A percentile compares a stretch with the other conserved stretches of the same genome.
Evolutionary conservation across 2,113 vertebrate species (phyloP).

Genomic region (Piprites chloris): DNA sequence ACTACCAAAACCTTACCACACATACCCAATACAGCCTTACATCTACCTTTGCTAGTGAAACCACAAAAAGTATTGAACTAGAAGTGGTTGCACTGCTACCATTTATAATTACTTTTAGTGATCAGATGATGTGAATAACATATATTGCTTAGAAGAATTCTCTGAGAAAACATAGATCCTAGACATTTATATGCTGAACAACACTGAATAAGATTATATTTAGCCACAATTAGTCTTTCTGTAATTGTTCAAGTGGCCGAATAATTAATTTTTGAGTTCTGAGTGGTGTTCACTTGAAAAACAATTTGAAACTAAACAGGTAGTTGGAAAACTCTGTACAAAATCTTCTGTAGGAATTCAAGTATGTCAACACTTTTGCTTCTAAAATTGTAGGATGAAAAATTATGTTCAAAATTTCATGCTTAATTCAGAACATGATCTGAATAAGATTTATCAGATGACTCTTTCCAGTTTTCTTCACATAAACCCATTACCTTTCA

Average conservation of each 20-base stretch:
- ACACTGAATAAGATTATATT: not conserved
- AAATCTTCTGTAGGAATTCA: not conserved
- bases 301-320: not conserved
- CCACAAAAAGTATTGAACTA: not conserved
- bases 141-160: not conserved
- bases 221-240: not conserved
- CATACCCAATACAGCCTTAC: not conserved
- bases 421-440: not conserved
- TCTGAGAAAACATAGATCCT: not conserved
- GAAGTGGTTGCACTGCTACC: not conserved
- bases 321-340: not conserved
- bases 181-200: not conserved
- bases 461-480: not conserved
- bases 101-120: not conserved
- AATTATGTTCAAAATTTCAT: not conserved
- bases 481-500: not conserved
- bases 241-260: not conserved
- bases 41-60: not conserved
- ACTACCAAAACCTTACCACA: not conserved
- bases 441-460: not conserved
- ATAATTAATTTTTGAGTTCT: not conserved
- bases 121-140: not conserved
- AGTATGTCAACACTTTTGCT: not conserved
- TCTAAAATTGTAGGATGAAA: not conserved
- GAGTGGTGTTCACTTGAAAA: not conserved